Base-by-base conservation (phyloP, 1,140 invertebrate species). In the Coboldia fuscipes region DNA sequence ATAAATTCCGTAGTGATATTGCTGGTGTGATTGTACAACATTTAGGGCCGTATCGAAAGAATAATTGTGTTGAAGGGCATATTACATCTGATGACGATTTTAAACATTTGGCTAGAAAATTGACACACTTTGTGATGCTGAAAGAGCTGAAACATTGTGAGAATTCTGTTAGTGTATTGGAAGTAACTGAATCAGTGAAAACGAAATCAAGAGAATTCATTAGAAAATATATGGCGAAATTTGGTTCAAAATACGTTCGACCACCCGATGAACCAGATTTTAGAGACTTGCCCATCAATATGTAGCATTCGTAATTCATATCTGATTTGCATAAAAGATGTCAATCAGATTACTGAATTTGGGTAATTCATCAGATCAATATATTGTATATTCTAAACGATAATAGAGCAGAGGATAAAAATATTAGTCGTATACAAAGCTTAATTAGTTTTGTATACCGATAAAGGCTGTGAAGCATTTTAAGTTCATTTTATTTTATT, bases 61-160 rank as follows among this genome's bases (percentile, higher is more conserved):
- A 70, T 4, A 51, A 43, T 33, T 93, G 89, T 47, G 74, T 74
- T 42, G 58, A 73, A 38, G 90, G 84, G 1, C 60, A 76, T 41
- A 96, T 97, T 41, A 75, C 70, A 0, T 79, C 68, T 48, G 90
- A 77, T 0, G 83, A 90, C 30, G 89, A 97, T 56, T 97, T 94
- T 56, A 94, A 94, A 54, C 84, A 92, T 60, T 62, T 97, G 16
- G 89, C 90, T 1, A 72, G 86, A 58, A 93, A 94, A 70, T 60
- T 97, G 16, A 96, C 89, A 1, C 86, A 94, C 58, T 86, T 90
- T 56, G 84, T 97, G n/a, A 75, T 93, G 67, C 68, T 85, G 30
- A 97, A 97, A 61, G 90, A 96, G 56, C 56, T 92, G 48, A 90
- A 89, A 47, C 86, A 94, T 47, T 88, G 86, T 46, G 73, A 77